Conservation (phyloP, 2,113 vertebrate species). For the Hemicordylus capensis region DNA sequence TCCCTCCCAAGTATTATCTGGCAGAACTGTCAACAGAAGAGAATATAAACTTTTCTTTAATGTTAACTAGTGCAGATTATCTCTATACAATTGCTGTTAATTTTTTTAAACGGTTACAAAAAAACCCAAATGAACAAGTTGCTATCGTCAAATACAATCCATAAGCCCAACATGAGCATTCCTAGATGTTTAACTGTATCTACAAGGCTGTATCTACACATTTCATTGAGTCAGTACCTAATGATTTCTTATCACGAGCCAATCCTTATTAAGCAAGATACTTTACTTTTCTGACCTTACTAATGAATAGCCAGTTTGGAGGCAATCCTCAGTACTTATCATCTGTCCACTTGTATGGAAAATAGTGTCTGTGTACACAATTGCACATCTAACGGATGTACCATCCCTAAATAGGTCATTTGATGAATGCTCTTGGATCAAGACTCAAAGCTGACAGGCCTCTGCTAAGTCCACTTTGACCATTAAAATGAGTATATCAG, state of each 20-base stretch:
- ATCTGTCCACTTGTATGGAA: not conserved
- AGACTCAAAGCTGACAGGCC: not conserved
- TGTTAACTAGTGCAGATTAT: not conserved
- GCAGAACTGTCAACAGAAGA: not conserved
- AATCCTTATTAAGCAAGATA: too few species aligned
- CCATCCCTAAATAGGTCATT: too few species aligned
- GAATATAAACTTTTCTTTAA: not conserved
- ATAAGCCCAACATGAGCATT: not conserved
- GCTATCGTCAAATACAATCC: not conserved
- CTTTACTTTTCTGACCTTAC: not conserved
- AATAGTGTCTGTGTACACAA: too few species aligned
- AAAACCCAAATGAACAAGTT: not conserved
- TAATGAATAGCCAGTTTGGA: not conserved
- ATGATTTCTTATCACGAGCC: too few species aligned
- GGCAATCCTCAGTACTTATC: not conserved
- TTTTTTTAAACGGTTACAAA: too few species aligned
- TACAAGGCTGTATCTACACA: too few species aligned
- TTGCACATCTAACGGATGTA: not conserved
- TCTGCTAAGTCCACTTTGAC: not conserved
- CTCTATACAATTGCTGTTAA: not conserved
- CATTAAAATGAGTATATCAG: not conserved
- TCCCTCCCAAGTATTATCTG: not conserved
- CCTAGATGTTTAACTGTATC: not conserved
- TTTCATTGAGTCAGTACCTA: too few species aligned
- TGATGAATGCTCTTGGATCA: not conserved